Base-by-base conservation (phyloP, 2,888 invertebrate species). In the Cephalotes varians region DNA sequence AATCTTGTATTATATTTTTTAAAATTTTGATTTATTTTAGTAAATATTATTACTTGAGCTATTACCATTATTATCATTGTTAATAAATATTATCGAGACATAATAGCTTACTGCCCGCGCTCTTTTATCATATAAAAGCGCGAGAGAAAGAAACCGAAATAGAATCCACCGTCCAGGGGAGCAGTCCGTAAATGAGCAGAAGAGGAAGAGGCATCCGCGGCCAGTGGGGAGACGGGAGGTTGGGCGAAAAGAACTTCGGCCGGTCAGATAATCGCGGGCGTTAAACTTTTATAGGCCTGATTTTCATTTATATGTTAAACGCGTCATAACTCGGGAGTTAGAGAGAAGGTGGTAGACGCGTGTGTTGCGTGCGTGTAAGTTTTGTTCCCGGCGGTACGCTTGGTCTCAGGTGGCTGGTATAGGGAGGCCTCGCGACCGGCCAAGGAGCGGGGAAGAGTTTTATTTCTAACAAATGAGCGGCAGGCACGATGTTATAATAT, bases 261-360 rank as follows among this genome's bases (percentile, higher is more conserved):
- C 85, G 87, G 86, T 86, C 90, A 88, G 90, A 91, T 92, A 92
- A 93, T 93, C 92, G 90, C 91, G 92, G 87, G 87, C 90, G 91
- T 92, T 93, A 92, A 93, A 92, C 88, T 93, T 93, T 93, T 93
- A 93, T 93, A 92, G 92, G 90, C 90, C 90, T 85, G 92, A 92
- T 92, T 92, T 92, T 92, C 92, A 93, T 93, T 93, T 93, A 92
- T 92, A 93, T 93, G 93, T 93, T 93, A 93, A 93, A 91, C 92
- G 84, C 88, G 91, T 91, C 91, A 88, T 92, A 92, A 92, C 91
- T 90, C 87, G 85, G 83, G 31, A 54, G 81, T 72, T 58, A 62
- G 54, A 77, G 58, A 77, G 79, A 80, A 74, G 72, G 67, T 67
- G 83, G 71, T 60, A 56, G 71, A 73, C 15, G 73, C 25, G 64